phyloP scores from a whole-genome alignment of 2,113 vertebrate genomes.

The Rhinichthys klamathensis region DNA sequence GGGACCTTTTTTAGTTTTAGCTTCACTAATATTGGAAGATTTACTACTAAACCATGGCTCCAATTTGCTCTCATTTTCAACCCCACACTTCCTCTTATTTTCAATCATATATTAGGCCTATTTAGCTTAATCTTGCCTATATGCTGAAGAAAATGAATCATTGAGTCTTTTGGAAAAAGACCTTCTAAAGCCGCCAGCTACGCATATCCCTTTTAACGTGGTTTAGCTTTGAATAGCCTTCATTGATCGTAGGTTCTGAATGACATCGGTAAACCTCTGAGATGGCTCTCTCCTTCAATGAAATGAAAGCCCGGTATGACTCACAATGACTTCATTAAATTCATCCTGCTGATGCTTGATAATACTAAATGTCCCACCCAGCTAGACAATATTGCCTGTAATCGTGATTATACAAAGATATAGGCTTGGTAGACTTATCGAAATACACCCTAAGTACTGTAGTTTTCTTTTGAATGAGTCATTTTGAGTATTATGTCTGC shows the following conservation, averaged over 20 bases:
- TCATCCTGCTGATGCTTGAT: constrained; percentile 6
- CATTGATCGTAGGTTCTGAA: constrained; percentile 21
- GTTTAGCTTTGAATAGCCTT: constrained; percentile 14
- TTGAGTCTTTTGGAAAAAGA: background rate
- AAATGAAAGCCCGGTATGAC: constrained; percentile 31
- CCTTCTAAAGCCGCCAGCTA: background rate
- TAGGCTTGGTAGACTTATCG: background rate
- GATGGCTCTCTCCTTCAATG: background rate
- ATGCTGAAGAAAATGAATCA: background rate
- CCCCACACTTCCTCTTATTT: background rate
- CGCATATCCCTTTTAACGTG: background rate
- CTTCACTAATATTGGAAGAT: background rate
- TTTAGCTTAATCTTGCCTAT: background rate
- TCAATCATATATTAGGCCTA: background rate
- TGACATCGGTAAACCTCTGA: constrained; percentile 19
- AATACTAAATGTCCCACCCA: constrained; percentile 31
- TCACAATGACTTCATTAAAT: constrained; percentile 27
- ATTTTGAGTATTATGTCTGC: constrained; percentile 18
- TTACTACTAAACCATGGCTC: background rate
- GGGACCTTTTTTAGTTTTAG: background rate
- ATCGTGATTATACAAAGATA: background rate
- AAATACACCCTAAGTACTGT: background rate
- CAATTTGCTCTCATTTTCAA: background rate
- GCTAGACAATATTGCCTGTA: background rate
- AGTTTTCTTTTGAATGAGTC: constrained; percentile 4